Evolutionary conservation across 2,888 invertebrate genomes (phyloP), one percentile per base, ranked within the genome.

Genomic region (Proisotoma minuta): DNA sequence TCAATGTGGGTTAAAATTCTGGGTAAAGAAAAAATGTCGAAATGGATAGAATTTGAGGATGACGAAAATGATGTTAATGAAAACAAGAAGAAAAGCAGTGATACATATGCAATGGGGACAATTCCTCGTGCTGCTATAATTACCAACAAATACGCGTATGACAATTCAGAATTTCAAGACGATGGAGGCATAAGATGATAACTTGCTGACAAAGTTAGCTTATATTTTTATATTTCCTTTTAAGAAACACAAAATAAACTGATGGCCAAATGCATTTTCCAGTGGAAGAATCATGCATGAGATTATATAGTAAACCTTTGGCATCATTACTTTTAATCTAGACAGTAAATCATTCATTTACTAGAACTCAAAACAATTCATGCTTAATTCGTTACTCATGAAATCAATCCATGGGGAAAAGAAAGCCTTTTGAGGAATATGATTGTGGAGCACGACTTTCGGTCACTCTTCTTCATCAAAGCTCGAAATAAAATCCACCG

Each of bases 21-120:
- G 1, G 65, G 62, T 1, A 34, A 60, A 49, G 60, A 65, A 23
- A 56, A 40, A 22, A n/a, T 63, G 5, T 28, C 18, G 22, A 26
- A 52, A 8, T 68, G 63, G 63, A 63, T 68, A 27, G 56, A 61
- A 2, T 63, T 62, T 53, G 65, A 68, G 47, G 57, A 65, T 24
- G 60, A 59, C 23, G 49, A 51, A 1, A 26, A 18, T 1, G 48
- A 2, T 48, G 27, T 28, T 12, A 40, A 50, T 15, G 39, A 10
- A 2, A 20, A 22, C 15, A 20, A 15, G n/a, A 10, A 18, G 26
- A 26, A 5, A 5, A 18, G 47, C 5, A 18, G 22, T 4, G 49
- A 57, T 22, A 15, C 28, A 3, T 48, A 48, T 3, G 29, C 15
- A 23, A 43, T 56, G 47, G 56, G 56, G 3, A 24, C 28, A 22